Conservation (phyloP, 2,797 vertebrate genomes). For the Helostoma temminkii region DNA sequence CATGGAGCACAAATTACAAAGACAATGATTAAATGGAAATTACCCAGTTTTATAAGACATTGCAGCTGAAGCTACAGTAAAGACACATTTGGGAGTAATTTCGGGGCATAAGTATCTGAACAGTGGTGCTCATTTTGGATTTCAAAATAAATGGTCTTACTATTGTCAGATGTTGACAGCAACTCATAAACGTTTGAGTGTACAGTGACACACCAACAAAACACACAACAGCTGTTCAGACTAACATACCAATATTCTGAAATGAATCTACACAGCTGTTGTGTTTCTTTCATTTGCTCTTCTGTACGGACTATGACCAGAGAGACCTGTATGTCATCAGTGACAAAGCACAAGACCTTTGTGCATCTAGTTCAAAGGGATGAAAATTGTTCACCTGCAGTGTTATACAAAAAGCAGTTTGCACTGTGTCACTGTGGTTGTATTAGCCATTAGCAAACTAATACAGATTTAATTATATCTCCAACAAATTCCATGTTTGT, state of each 20-base stretch:
- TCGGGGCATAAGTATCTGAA: neutral
- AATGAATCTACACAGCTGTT: neutral
- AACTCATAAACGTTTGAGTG: neutral
- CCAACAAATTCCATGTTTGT: too few relatives aligned
- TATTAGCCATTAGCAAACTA: too few relatives aligned
- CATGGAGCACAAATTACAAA: constrained; percentile 22
- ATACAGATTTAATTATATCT: too few relatives aligned
- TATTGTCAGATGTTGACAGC: neutral
- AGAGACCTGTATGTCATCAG: too few relatives aligned
- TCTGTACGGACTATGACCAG: too few relatives aligned
- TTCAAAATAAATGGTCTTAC: constrained; percentile 7
- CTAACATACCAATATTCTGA: neutral
- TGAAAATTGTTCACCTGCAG: too few relatives aligned
- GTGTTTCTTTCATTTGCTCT: neutral
- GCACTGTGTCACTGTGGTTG: too few relatives aligned
- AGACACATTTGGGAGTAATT: constrained; percentile 2
- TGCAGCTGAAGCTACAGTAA: constrained; percentile 17
- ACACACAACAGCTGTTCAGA: constrained; percentile 4
- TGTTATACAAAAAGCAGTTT: too few relatives aligned
- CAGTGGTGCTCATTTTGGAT: neutral
- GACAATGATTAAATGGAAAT: constrained; percentile 52
- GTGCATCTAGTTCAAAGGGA: too few relatives aligned
- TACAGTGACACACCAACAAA: neutral
- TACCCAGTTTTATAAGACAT: constrained; percentile 19
- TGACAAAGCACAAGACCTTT: too few relatives aligned